Base-by-base conservation (phyloP, 2,113 vertebrate species). In the Gymnorhina tibicen region DNA sequence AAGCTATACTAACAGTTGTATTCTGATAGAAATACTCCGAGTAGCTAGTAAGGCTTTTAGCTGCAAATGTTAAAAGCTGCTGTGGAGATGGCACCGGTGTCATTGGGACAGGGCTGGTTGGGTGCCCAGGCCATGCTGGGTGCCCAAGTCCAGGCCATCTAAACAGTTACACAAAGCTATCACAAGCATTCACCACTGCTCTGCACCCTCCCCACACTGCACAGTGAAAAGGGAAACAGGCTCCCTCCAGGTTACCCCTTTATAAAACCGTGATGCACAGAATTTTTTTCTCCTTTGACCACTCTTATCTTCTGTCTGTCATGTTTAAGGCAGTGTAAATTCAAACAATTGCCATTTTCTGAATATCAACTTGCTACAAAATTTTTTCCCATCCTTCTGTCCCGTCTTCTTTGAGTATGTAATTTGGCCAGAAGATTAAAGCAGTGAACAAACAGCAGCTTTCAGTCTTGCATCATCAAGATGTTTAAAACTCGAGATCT, bases 231-330 rank as follows among this genome's bases (percentile, higher is more conserved):
- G 21, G 27, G 28, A 62, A 72, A 35, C 6, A 5, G 27, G 19
- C 13, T 24, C 60, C 22, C 21, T 63, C 30, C 37, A 44, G 16
- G 10, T 50, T 66, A 64, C 26, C 30, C 3, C 1, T 70, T 77
- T 55, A 47, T 39, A 55, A 50, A 83, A 26, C 11, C 1, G 0
- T 6, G 13, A 76, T 33, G 56, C 6, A 16, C 5, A 5, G 4
- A 56, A 44, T 37, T 64, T 19, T 6, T 0, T 79, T 64, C 18
- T 79, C 23, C 49, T 89, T 83, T 83, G 67, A 42, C 59, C 24
- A 52, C n/a, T 50, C 5, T 41, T 41, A 3, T 72, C 46, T 58
- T 52, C 67, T 66, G 6, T n/a, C 74, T 73, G 28, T 41, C 1
- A 1, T 27, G 7, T 86, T 91, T 78, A 59, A 70, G 28, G 42